Evolutionary conservation across 2,797 vertebrate genomes (phyloP), one percentile per base, ranked within the genome.

Genomic region (Loriculus beryllinus): DNA sequence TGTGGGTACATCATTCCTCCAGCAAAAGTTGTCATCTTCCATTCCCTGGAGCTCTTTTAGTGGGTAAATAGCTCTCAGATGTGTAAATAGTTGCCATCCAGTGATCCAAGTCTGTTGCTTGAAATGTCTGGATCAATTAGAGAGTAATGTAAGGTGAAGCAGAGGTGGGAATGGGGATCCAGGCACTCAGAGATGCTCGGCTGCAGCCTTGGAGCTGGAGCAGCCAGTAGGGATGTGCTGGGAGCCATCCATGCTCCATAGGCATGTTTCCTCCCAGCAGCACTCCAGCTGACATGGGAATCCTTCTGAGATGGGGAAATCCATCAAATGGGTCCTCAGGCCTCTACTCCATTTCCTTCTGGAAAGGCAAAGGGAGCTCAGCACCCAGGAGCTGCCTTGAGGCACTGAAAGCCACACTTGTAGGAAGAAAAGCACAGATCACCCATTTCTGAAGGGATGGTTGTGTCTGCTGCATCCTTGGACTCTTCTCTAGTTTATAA

Each of bases 111-210:
- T 40, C 68, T 42, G 35, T 7, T 65, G 59, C 26, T n/a, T 11
- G 56, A 72, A 51, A 42, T 7, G 54, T 65, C 48, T 19, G 72
- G 63, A 14, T 49, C 71, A 3, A 5, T 49, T 3, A 6, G 26
- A 11, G 63, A 10, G 63, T 10, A 5, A 29, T 0, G 28, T 3
- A 5, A 64, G 85, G 82, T 7, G 1, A 11, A 28, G 69, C 71
- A 18, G 43, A 7, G 51, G 43, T 57, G 14, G 69, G 12, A 47
- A 64, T 0, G 6, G 64, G 0, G 3, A 16, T 1, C 3, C 37
- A 3, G 52, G 64, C 0, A 2, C 54, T 20, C 2, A 3, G 72
- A 3, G 14, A 4, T 2, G 69, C 80, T 62, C 1, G 0, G 60
- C 7, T 4, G 2, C 31, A 8, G 7, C 22, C 59, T 51, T 1